phyloP scores from a whole-genome alignment of 2,797 vertebrate genomes.

The Leuciscus waleckii region DNA sequence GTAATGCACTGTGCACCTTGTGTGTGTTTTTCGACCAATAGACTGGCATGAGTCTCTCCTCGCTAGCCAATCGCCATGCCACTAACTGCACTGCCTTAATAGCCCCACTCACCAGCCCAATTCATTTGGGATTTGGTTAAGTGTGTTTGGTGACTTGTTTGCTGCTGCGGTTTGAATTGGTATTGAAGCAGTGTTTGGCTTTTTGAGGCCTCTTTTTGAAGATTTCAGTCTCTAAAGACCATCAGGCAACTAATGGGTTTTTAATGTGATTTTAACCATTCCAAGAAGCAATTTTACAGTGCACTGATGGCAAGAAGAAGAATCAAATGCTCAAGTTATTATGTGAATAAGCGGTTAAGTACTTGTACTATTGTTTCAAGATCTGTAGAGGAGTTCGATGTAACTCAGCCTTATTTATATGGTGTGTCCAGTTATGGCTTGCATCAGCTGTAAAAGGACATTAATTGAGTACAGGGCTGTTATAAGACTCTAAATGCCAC shows the following conservation, averaged over 20 bases:
- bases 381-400: neutral
- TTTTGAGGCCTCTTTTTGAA: neutral
- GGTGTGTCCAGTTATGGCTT: constrained; percentile 14
- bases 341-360: neutral
- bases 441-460: constrained; percentile 11
- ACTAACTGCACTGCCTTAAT: constrained; percentile 10
- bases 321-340: neutral
- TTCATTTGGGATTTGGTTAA: neutral
- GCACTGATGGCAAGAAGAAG: neutral
- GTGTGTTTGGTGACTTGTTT: constrained; percentile 21
- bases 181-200: neutral
- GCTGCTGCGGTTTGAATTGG: constrained; percentile 7
- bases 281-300: neutral
- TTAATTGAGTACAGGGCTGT: neutral
- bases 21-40: constrained; percentile 50
- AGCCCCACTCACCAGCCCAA: neutral
- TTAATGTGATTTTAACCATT: neutral
- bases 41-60: constrained; percentile 70
- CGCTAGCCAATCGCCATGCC: constrained; percentile 26
- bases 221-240: neutral
- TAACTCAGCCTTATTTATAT: neutral
- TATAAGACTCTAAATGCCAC: neutral
- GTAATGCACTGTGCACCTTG: constrained; percentile 78
- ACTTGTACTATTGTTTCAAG: neutral
- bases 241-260: neutral